A percentile compares a stretch with the other conserved stretches of the same genome.
Conservation (phyloP, 2,113 vertebrate genomes). For the Chaetura pelagica region DNA sequence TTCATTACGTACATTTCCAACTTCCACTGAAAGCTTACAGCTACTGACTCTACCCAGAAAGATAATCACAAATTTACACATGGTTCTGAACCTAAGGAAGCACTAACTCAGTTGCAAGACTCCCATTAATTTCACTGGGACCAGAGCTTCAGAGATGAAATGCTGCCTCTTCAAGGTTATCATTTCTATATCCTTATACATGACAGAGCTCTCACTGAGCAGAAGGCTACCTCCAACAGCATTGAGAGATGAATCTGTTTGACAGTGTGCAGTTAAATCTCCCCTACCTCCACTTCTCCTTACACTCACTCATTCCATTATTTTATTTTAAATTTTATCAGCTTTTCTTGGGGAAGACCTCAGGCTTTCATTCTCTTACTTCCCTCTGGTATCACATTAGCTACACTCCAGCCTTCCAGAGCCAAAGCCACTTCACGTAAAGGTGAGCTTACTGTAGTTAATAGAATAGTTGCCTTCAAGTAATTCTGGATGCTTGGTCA, state of each 20-base stretch:
- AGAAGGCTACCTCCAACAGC: not conserved
- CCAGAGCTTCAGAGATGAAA: not conserved
- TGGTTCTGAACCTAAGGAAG: not conserved
- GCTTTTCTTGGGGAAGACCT: not conserved
- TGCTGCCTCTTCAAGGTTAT: not conserved
- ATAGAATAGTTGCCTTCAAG: not conserved
- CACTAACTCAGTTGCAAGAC: not conserved
- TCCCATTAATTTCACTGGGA: not conserved
- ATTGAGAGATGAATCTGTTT: not conserved
- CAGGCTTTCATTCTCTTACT: not conserved
- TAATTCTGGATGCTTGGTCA: not conserved
- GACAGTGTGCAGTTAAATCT: not conserved
- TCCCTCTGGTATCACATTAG: not conserved
- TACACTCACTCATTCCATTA: not conserved
- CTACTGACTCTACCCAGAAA: not conserved
- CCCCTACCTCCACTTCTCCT: not conserved
- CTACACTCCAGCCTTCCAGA: not conserved
- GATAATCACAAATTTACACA: not conserved
- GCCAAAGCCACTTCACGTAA: not conserved
- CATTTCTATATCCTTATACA: not conserved
- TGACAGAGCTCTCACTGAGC: not conserved
- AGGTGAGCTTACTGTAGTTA: not conserved
- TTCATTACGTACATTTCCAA: not conserved
- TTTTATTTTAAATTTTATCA: not conserved
- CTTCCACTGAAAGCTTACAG: not conserved